Base-by-base conservation (phyloP, 2,113 vertebrate genomes). In the Anseranas semipalmata region DNA sequence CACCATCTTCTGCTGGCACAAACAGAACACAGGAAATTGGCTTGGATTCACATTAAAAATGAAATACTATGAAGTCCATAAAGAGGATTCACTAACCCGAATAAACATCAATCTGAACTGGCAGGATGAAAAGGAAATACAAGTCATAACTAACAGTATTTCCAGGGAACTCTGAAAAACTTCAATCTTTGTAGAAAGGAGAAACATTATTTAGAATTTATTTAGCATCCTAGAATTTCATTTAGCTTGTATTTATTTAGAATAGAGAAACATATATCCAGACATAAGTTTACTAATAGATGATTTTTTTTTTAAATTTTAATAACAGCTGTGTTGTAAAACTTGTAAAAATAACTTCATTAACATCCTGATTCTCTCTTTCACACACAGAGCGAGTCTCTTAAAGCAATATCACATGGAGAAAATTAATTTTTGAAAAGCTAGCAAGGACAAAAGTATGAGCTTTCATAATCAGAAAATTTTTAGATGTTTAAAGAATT, bases 301-400 rank as follows among this genome's bases (percentile, higher is more conserved):
- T 33, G 3, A 27, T 9, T 11, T 18, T 0, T 20, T 9, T 20
- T 16, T 39, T 15, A 9, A 35, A 27, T 45, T 43, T 71, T 89
- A 62, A 32, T 79, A n/a, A 50, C 5, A 77, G 22, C 48, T 50
- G 48, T 24, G 24, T 25, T 50, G 12, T 50, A 50, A 50, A 50
- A 50, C 66, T 92, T 89, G 41, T 89, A 93, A 95, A 95, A 95
- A 85, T 63, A 93, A 66, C 70, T 50, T 92, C 16, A 77, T 6
- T 68, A 88, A 85, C 25, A 87, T 50, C 33, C 46, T 30, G 7
- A 58, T 80, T 56, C 32, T 55, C 46, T 63, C 4, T 41, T 19
- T 35, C 66, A 24, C 2, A 28, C 20, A 55, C 0, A 33, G 20
- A 70, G 1, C 5, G 76, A 52, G 1, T 27, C 37, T 78, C 90